Evolutionary conservation across 2,888 invertebrate species (phyloP).

Genomic region (Sarcophaga rosellei): DNA sequence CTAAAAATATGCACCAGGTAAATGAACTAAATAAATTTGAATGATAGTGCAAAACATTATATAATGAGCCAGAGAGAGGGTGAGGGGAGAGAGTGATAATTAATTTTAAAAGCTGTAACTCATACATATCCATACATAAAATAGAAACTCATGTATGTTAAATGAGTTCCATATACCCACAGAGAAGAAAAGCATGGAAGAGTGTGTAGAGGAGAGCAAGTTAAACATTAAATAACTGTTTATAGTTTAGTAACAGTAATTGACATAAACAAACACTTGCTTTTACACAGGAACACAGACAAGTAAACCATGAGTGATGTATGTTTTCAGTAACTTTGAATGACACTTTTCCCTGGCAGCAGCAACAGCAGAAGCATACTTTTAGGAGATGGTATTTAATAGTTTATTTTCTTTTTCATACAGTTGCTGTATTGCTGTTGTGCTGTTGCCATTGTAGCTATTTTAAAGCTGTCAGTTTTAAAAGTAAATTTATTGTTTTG

Average conservation of each 20-base stretch:
- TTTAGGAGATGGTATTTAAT: constrained; percentile 31
- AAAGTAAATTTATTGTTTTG: constrained; percentile 58
- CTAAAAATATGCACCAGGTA: neutral
- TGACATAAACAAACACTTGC: neutral
- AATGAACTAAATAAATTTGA: constrained; percentile 3
- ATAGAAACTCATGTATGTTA: neutral
- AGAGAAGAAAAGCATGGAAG: neutral
- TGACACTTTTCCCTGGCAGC: neutral
- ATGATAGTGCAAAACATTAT: neutral
- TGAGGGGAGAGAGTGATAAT: no score
- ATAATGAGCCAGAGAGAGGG: no score
- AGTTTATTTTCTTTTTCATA: constrained; percentile 5
- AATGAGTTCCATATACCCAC: neutral
- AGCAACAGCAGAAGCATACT: constrained; percentile 11
- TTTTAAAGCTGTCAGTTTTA: constrained; percentile 43
- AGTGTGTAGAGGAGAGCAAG: neutral
- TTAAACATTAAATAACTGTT: constrained; percentile 9
- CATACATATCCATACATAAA: neutral
- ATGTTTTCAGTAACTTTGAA: neutral
- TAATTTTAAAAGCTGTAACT: no score
- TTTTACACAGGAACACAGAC: neutral
- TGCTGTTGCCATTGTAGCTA: neutral
- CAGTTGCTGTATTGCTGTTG: neutral
- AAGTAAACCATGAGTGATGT: neutral
- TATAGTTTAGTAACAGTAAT: neutral